These are phyloP conservation scores for Drosophila malerkotliana DNA, from an alignment of 1,140 invertebrate species.

Conservation along the genomic window DNA sequence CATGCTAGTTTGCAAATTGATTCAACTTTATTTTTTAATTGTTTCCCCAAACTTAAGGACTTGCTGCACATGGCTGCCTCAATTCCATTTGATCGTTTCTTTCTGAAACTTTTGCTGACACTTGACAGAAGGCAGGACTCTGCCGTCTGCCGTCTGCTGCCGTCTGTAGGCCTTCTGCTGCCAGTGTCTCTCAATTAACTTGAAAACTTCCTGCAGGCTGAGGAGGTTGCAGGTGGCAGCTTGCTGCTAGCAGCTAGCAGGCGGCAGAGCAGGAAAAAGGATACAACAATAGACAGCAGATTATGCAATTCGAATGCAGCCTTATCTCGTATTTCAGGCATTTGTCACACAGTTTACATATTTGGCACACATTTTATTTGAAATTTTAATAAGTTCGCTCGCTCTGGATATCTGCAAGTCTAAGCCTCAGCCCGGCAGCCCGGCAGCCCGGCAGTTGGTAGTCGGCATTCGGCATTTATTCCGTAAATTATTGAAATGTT, in stretches of 20 bases:
- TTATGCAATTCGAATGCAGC: slow-evolving; percentile 39
- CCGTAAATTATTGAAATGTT: slow-evolving; percentile 35
- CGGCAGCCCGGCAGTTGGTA: too few relatives aligned
- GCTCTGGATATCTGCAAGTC: neutral
- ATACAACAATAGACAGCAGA: slow-evolving; percentile 27
- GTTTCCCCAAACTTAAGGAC: neutral
- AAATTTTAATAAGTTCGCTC: slow-evolving; percentile 32
- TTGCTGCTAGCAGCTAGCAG: neutral
- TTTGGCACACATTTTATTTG: slow-evolving; percentile 40
- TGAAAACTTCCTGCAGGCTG: neutral
- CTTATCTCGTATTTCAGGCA: slow-evolving; percentile 42
- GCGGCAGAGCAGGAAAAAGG: neutral
- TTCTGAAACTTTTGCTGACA: neutral
- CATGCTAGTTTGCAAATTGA: too few relatives aligned
- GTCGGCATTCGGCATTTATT: slow-evolving; percentile 17
- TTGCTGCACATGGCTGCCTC: neutral
- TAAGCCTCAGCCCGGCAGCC: neutral
- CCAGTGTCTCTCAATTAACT: slow-evolving; percentile 35
- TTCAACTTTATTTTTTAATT: neutral
- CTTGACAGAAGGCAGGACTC: neutral
- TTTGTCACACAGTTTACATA: slow-evolving; percentile 39
- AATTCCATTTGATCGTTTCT: slow-evolving; percentile 1
- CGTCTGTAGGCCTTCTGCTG: neutral
- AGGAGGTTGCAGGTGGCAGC: neutral
- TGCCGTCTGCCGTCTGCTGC: neutral